phyloP scores from a whole-genome alignment of 2,113 vertebrate species.

The Anhinga anhinga region DNA sequence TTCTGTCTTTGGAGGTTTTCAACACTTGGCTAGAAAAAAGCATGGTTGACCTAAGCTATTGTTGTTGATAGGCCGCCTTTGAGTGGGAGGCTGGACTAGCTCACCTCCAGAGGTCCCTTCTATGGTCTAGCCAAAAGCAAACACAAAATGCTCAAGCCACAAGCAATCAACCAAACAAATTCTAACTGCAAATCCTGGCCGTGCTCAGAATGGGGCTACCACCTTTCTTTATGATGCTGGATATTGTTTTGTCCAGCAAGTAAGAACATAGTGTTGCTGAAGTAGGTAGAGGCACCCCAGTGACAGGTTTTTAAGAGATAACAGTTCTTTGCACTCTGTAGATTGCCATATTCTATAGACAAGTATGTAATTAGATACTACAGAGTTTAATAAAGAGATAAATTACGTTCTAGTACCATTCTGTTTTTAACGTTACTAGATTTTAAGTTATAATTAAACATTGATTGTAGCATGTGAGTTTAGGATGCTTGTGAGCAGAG shows the following conservation, averaged over 20 bases:
- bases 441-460: slow-evolving; percentile 22
- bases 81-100: not conserved
- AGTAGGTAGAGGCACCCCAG: not conserved
- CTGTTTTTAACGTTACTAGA: not conserved
- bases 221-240: not conserved
- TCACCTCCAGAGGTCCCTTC: not conserved
- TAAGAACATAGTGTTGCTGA: not conserved
- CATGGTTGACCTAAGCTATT: not conserved
- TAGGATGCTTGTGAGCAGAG: not conserved
- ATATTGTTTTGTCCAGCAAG: not conserved
- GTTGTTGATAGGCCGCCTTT: not conserved
- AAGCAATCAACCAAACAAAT: not conserved
- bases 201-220: not conserved
- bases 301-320: slow-evolving; percentile 1
- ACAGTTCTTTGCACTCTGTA: not conserved
- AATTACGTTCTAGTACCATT: not conserved
- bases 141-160: not conserved
- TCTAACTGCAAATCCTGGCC: not conserved
- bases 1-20: not conserved
- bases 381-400: not conserved
- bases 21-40: not conserved
- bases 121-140: not conserved
- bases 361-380: not conserved
- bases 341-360: not conserved
- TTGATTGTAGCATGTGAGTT: not conserved